Evolutionary conservation across 2,797 vertebrate species (phyloP), one percentile per base, ranked within the genome.

Genomic region (Poeciliopsis paucimaculata): DNA sequence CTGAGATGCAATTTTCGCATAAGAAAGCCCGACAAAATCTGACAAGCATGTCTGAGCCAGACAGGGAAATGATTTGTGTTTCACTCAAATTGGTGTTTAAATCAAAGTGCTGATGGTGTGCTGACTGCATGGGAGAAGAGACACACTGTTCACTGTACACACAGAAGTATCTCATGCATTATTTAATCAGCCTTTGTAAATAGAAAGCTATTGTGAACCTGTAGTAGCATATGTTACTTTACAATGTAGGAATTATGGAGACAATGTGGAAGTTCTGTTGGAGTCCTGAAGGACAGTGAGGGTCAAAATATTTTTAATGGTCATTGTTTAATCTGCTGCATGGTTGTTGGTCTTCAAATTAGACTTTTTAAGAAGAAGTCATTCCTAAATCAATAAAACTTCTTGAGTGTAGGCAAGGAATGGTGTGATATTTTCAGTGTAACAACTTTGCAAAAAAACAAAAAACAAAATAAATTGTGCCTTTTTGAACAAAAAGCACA

Each of bases 21-120:
- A 36, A 78, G 91, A 71, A 45, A 89, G 82, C 77, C 74, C 76
- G 12, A 77, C 80, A 85, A 83, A 91, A 92, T 88, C 86, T 20
- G 79, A 89, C 87, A 92, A 85, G 84, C 78, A 18, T 72, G 78
- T 46, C 78, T 72, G 86, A 90, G 85, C 84, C 86, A 87, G 87
- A 90, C 87, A 77, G 80, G 72, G 83, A 79, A 80, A 81, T 89
- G 85, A 93, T 87, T 92, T 90, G 88, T 90, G 90, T 91, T 91
- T 87, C 81, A 88, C 80, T 89, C 87, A 84, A 87, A 90, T 92
- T 90, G 91, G 85, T 84, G 88, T 88, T 90, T 87, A 86, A 88
- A 87, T 91, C 78, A 91, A 86, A 92, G 62, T 85, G 88, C 90
- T 92, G 92, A 92, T 88, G 82, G 77, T 81, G 86, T 73, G 82